Base-by-base conservation (phyloP, 2,797 vertebrate genomes). In the Synaphobranchus kaupii region DNA sequence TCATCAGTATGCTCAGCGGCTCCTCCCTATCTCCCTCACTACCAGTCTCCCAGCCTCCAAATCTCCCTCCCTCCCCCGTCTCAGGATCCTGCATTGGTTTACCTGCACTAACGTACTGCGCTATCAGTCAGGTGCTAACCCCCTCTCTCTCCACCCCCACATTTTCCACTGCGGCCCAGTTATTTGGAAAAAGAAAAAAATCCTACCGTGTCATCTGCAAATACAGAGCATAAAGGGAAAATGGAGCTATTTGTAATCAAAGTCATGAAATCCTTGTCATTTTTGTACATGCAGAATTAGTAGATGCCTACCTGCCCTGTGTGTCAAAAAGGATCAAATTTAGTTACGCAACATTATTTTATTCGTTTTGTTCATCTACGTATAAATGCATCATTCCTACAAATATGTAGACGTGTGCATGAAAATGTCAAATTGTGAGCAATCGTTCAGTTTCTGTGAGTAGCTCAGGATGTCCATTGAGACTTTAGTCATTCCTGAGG, bases 1-100 rank as follows among this genome's bases (percentile, higher is more conserved):
- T 94, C 91, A 95, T 95, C 94, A 93, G 94, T 95, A 95, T 95
- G 95, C 94, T 92, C 88, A 83, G 63, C 86, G 25, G 63, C 91
- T 87, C 92, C 87, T 91, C 91, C 86, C 83, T 83, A 56, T 63
- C 85, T 89, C 84, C 58, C 31, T 63, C 73, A 88, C 88, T 15
- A 85, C 66, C 58, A n/a, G 88, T 89, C 88, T 86, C 78, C 87
- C 88, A 83, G 83, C 85, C 80, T 88, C 89, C 31, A 15, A 39
- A 63, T 44, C 87, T 22, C 34, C 39, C 68, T 54, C 84, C 88
- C 31, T 68, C 66, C 0, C 56, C 87, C 44, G 25, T 22, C 88
- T 85, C 63, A 83, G 58, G 60, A 58, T 85, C 25, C 92, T 90
- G 89, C 91, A 92, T 90, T 91, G 90, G 92, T 93, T 91, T 90